Evolutionary conservation across 2,797 vertebrate species (phyloP), one percentile per base, ranked within the genome.

Genomic region (Sebastes flavidus): DNA sequence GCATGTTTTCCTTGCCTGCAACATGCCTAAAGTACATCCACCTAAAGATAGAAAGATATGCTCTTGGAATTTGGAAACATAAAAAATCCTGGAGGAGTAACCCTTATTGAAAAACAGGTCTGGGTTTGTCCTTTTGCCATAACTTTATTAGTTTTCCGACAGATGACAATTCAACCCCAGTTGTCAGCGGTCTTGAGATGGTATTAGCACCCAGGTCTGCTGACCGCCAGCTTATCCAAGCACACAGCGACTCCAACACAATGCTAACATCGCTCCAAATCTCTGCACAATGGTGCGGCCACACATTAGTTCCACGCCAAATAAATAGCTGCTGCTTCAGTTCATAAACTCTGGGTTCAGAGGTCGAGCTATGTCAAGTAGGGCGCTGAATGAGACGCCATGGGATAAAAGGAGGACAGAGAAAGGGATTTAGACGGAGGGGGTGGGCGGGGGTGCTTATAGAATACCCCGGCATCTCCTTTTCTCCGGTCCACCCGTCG

Each of bases 341-440:
- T 94, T 94, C 92, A 94, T 94, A 95, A 92, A 94, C 94, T 93
- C 87, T 72, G 84, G 87, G 94, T 90, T 94, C 94, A 94, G 88
- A 91, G 94, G 94, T 94, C 83, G 79, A 90, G 90, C 86, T 88
- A 90, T 95, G 93, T 95, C 94, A 95, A 94, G 93, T 94, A 93
- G 93, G 88, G 49, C 11, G 69, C 87, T 94, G 91, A 95, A 94
- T 94, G 93, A 94, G 92, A 92, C 88, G 89, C 91, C 91, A 83
- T 89, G 89, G 92, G 92, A 94, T 93, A 91, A 94, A 93, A 90
- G 91, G 78, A 79, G 82, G 87, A 87, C 88, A 89, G 87, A 93
- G 88, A 92, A 91, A 85, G 89, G 89, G 93, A 91, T 92, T 92
- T 90, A 78, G 91, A 85, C 11, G 77, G 91, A 7, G 86, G 88